Evolutionary conservation across 2,888 invertebrate genomes (phyloP).

Genomic region (Bibio marci): DNA sequence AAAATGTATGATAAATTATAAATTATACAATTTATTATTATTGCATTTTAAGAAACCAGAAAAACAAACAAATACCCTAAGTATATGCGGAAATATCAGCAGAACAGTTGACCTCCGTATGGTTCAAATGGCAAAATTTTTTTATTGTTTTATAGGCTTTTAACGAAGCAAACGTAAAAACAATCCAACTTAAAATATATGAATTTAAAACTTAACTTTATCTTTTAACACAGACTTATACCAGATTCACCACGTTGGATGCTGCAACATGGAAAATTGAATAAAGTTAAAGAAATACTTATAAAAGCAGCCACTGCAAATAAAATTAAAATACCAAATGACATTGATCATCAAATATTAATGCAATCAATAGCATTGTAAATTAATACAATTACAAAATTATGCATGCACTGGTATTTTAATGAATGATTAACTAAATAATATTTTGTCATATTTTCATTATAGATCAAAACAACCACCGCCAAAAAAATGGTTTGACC

Average conservation of each 20-base stretch:
- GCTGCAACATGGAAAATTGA: slow-evolving; percentile 20
- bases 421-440: too few species aligned
- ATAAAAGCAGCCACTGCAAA: slow-evolving; percentile 26
- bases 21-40: too few species aligned
- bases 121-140: too few species aligned
- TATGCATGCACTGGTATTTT: too few species aligned
- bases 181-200: not conserved
- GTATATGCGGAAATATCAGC: too few species aligned
- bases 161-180: too few species aligned
- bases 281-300: slow-evolving; percentile 20
- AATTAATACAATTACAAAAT: too few species aligned
- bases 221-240: slow-evolving; percentile 24
- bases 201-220: not conserved
- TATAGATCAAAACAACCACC: slow-evolving; percentile 1
- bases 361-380: slow-evolving; percentile 15
- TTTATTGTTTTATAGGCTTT: too few species aligned
- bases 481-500: slow-evolving; percentile 17
- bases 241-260: slow-evolving; percentile 30
- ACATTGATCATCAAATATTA: slow-evolving; percentile 22
- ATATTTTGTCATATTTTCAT: not conserved
- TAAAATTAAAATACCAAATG: slow-evolving; percentile 23
- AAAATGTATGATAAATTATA: too few species aligned
- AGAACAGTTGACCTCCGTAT: too few species aligned
- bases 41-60: too few species aligned
- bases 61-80: too few species aligned